These are phyloP conservation scores for Drosophila neotestacea DNA, from an alignment of 2,888 invertebrate genomes.

Conservation along the genomic window DNA sequence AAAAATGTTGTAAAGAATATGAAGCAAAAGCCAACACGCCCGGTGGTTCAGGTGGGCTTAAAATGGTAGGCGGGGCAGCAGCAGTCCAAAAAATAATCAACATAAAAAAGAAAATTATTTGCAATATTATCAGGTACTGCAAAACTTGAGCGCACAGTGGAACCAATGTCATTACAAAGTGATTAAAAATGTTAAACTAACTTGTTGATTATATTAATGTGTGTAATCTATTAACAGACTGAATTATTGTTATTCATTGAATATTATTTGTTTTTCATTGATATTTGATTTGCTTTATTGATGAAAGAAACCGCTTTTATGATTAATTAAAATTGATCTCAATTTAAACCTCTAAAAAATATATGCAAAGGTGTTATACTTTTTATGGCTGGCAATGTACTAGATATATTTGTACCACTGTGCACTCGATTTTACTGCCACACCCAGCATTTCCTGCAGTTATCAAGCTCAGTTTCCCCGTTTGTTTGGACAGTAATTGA, in stretches of 20 bases:
- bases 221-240: neutral
- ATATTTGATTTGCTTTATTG: neutral
- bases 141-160: slow-evolving; percentile 55
- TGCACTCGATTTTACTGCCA: slow-evolving; percentile 22
- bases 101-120: slow-evolving; percentile 82
- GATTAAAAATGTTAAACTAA: neutral
- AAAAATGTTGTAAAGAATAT: slow-evolving; percentile 74
- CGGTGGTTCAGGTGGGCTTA: slow-evolving; percentile 31
- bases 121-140: slow-evolving; percentile 77
- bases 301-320: neutral
- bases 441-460: slow-evolving; percentile 24
- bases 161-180: neutral
- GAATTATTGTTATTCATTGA: neutral
- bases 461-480: slow-evolving; percentile 34
- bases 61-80: slow-evolving; percentile 1
- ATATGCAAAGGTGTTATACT: too few species aligned
- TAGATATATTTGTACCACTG: slow-evolving; percentile 18
- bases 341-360: neutral
- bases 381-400: too few species aligned
- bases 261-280: neutral
- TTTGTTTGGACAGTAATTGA: slow-evolving; percentile 63
- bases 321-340: neutral
- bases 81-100: slow-evolving; percentile 73
- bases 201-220: neutral
- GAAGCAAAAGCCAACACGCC: slow-evolving; percentile 27